A percentile compares a stretch with the other conserved stretches of the same genome.
Evolutionary conservation across 35 echinoderm and acorn worm species (phyloP).

Genomic region (Apostichopus japonicus): DNA sequence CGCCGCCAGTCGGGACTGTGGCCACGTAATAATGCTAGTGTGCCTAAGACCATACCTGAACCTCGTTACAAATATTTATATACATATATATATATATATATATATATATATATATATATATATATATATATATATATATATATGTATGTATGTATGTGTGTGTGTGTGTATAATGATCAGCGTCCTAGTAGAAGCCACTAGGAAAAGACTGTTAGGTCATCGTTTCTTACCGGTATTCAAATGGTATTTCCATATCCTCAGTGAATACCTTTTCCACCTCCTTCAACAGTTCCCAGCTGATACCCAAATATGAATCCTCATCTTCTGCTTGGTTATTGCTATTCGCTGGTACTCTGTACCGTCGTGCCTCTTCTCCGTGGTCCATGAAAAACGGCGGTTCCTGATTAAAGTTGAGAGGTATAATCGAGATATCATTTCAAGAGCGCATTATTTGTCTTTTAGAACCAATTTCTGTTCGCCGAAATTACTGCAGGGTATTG

Average conservation of each 20-base stretch:
- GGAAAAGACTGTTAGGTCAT: neutral
- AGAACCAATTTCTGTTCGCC: too few species aligned
- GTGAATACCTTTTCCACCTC: slow-evolving; percentile 58
- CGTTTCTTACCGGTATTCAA: slow-evolving; percentile 60
- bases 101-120: too few species aligned
- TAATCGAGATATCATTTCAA: too few species aligned
- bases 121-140: too few species aligned
- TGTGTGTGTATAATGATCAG: neutral
- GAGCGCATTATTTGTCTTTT: too few species aligned
- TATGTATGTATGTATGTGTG: too few species aligned
- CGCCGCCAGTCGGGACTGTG: too few species aligned
- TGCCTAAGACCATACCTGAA: too few species aligned
- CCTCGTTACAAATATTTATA: too few species aligned
- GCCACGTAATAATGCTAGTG: too few species aligned
- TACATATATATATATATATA: too few species aligned
- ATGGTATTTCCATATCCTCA: slow-evolving; percentile 70
- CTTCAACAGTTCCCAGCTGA: slow-evolving; percentile 57
- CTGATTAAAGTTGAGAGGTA: slow-evolving; percentile 12
- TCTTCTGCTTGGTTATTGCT: neutral
- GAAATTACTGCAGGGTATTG: too few species aligned
- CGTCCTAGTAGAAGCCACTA: neutral
- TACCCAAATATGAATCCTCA: slow-evolving; percentile 58
- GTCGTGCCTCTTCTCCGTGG: slow-evolving; percentile 47
- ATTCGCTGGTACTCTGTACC: neutral
- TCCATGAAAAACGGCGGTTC: slow-evolving; percentile 81